phyloP scores from a whole-genome alignment of 2,113 vertebrate genomes.

The Microtus pennsylvanicus region DNA sequence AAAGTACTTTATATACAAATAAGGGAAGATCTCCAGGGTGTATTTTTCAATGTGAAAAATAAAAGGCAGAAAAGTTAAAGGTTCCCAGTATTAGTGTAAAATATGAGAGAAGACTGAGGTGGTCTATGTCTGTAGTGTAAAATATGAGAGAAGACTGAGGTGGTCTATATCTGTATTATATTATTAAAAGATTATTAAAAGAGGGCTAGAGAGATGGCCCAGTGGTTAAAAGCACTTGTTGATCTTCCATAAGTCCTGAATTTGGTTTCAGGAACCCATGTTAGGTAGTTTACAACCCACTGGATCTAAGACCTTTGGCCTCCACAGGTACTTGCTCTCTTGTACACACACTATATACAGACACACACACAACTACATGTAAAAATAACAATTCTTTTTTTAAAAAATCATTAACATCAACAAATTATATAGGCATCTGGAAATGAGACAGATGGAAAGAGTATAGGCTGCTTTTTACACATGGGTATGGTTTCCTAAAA shows the following conservation, averaged over 20 bases:
- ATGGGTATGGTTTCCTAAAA: neutral
- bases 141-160: neutral
- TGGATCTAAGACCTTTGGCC: neutral
- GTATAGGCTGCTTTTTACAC: neutral
- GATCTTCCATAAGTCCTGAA: neutral
- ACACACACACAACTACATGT: neutral
- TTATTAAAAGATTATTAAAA: neutral
- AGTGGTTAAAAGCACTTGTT: neutral
- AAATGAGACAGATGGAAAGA: neutral
- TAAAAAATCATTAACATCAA: neutral
- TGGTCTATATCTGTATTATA: neutral
- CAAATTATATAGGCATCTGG: neutral
- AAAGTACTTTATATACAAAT: neutral
- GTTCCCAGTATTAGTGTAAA: neutral
- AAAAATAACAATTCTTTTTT: neutral
- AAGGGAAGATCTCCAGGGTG: neutral
- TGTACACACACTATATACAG: neutral
- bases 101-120: neutral
- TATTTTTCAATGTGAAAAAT: neutral
- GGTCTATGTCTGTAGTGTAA: neutral
- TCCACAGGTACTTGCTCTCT: neutral
- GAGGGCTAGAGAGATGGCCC: neutral
- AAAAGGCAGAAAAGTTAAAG: neutral
- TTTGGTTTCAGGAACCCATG: neutral
- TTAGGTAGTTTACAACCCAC: neutral